Conservation (phyloP, 2,113 vertebrate species). For the Ciconia boyciana region DNA sequence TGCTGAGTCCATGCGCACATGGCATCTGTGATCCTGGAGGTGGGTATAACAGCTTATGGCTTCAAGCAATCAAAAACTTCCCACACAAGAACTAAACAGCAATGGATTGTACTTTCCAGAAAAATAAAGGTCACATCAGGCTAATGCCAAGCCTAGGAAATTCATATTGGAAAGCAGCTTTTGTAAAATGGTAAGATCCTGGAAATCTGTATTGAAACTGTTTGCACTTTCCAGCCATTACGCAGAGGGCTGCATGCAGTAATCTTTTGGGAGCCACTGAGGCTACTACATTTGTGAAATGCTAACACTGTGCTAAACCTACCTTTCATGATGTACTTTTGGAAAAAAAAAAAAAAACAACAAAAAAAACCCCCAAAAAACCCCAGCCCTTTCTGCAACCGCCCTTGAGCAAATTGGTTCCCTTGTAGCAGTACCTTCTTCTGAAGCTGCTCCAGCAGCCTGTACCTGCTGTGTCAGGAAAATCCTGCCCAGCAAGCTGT, state of each 20-base stretch:
- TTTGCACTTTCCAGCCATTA: not conserved
- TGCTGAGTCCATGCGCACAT: rapidly evolving
- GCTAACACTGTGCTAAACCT: not conserved
- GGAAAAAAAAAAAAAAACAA: not conserved
- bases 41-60: not conserved
- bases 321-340: not conserved
- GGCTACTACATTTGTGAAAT: not conserved
- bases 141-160: not conserved
- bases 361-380: not conserved
- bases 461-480: not conserved
- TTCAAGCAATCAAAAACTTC: not conserved
- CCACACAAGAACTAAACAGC: not conserved
- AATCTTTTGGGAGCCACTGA: not conserved
- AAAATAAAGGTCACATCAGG: not conserved
- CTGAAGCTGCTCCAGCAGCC: not conserved
- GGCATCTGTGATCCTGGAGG: not conserved
- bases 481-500: not conserved
- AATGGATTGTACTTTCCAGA: not conserved
- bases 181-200: not conserved
- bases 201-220: not conserved
- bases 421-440: not conserved
- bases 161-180: not conserved
- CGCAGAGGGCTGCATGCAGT: not conserved
- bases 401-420: not conserved
- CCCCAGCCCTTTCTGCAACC: not conserved